These are phyloP conservation scores for Tapera naevia DNA, from an alignment of 2,797 vertebrate species.

Conservation along the genomic window DNA sequence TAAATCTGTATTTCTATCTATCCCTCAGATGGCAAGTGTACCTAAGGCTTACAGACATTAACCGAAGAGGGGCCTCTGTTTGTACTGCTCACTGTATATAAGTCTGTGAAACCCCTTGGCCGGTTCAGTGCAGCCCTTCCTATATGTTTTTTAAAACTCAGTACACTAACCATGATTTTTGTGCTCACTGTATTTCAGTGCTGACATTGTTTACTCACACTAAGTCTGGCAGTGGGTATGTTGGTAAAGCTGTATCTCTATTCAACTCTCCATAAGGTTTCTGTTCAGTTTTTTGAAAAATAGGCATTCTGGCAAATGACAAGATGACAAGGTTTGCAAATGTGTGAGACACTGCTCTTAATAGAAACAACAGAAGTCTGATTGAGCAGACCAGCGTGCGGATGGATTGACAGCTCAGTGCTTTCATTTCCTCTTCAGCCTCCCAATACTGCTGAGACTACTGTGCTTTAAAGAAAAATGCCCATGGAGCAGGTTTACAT, in stretches of 20 bases:
- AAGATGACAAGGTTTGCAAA: conserved; percentile 1
- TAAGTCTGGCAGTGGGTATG: conserved; percentile 68
- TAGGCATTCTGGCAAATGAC: neutral
- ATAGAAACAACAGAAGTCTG: conserved; percentile 4
- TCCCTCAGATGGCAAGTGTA: neutral
- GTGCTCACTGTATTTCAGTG: conserved; percentile 52
- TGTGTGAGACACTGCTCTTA: conserved; percentile 29
- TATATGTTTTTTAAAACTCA: neutral
- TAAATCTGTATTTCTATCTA: neutral
- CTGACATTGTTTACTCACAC: conserved; percentile 85
- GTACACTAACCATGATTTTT: neutral
- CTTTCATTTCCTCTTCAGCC: conserved; percentile 32
- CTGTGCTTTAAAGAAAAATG: neutral
- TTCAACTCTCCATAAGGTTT: neutral
- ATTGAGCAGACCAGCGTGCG: neutral
- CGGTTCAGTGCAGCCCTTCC: neutral
- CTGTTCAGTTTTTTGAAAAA: neutral
- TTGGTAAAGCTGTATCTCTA: conserved; percentile 74
- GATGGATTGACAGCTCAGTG: conserved; percentile 8
- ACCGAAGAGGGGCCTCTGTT: neutral
- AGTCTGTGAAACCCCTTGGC: neutral
- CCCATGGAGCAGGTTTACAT: neutral
- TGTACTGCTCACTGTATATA: neutral
- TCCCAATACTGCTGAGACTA: neutral
- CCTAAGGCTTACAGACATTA: neutral